Percentiles rank a stretch among this genome's conserved stretches.
These are phyloP conservation scores for Hetaerina americana DNA, from an alignment of 1,140 invertebrate species.

Conservation along the genomic window DNA sequence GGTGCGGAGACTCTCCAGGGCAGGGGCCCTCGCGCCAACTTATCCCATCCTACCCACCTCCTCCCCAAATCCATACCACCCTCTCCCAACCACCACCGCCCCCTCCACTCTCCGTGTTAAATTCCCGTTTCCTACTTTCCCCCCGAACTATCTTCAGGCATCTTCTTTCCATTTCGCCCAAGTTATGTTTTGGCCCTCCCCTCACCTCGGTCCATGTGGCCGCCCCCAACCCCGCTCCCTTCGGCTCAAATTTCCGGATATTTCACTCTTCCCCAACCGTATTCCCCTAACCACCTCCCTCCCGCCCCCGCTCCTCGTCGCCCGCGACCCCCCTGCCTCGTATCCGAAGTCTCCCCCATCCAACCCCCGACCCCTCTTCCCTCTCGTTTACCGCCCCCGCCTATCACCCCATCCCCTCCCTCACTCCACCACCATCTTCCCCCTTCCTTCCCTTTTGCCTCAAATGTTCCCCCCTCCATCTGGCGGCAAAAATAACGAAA, in stretches of 20 bases:
- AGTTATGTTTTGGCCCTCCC: background rate
- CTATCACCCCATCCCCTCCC: too few relatives aligned
- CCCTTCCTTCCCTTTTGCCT: too few relatives aligned
- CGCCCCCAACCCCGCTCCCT: background rate
- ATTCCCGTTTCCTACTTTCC: background rate
- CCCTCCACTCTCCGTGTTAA: background rate
- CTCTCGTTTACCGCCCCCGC: too few relatives aligned
- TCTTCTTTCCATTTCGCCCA: background rate
- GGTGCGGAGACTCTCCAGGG: background rate
- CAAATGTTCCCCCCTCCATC: background rate
- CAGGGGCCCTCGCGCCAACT: background rate
- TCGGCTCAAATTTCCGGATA: background rate
- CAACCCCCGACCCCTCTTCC: too few relatives aligned
- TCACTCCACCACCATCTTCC: background rate
- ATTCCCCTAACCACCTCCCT: too few relatives aligned
- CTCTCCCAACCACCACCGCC: background rate
- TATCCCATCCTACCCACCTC: background rate
- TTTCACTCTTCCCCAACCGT: background rate
- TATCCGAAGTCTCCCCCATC: too few relatives aligned
- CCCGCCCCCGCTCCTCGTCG: background rate
- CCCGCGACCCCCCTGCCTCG: too few relatives aligned
- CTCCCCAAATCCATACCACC: background rate
- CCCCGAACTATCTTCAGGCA: background rate
- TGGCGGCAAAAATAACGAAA: background rate
- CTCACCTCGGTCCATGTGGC: background rate